These are phyloP conservation scores for Alaudala cheleensis DNA, from an alignment of 2,113 vertebrate species.

Conservation along the genomic window DNA sequence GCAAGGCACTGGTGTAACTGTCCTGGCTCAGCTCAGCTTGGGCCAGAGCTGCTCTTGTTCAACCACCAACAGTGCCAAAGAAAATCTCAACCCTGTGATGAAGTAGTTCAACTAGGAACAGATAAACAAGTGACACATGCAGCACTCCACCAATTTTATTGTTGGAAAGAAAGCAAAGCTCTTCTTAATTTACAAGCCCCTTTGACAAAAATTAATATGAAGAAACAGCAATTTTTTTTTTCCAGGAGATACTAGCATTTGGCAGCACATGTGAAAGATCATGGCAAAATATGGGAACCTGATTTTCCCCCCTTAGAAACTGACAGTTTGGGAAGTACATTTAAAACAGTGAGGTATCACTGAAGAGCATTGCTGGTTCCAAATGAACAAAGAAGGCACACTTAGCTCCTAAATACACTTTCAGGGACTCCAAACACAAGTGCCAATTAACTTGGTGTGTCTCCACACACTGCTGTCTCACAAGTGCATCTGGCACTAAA, in stretches of 20 bases:
- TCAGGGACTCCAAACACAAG: background rate
- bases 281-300: background rate
- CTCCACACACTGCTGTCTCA: background rate
- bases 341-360: background rate
- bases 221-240: background rate
- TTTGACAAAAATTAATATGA: background rate
- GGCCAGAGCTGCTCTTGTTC: background rate
- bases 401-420: background rate
- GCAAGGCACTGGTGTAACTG: background rate
- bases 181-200: background rate
- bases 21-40: background rate
- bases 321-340: background rate
- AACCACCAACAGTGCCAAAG: background rate
- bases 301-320: accelerated
- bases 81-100: background rate
- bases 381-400: background rate
- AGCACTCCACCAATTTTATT: background rate
- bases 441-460: background rate
- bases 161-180: background rate
- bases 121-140: background rate
- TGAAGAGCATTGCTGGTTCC: background rate
- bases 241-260: background rate
- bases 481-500: background rate
- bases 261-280: background rate
- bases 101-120: background rate